Evolutionary conservation across 92 coral and sea anemone genomes (phyloP), one percentile per base, ranked within the genome.

Genomic region (Zoanthus sociatus): DNA sequence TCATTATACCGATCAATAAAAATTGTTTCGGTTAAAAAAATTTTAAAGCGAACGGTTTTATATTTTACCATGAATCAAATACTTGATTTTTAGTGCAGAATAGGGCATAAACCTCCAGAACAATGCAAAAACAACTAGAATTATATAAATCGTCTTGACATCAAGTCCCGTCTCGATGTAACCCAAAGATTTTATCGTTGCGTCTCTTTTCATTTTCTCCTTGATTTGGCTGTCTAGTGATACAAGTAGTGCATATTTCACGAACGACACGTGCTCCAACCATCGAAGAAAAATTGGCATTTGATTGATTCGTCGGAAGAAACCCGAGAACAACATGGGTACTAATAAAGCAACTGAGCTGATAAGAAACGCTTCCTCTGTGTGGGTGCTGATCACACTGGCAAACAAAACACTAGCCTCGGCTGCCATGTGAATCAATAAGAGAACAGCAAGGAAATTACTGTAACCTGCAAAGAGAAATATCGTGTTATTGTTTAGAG

Each of bases 31-130:
- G 55, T 11, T 7, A 11, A 50, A 11, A 3, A 50, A 26, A 26
- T 26, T 26, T 26, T 26, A 26, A 26, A 26, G 26, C 26, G 26
- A 50, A 50, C 70, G 44, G 26, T 73, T 20, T 63, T 44, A 81
- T 46, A 66, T 64, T 48, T 18, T 81, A 20, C 75, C 42, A 15
- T 68, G 85, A 46, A 81, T 81, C 11, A 81, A 37, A 47, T 81
- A 81, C 51, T 81, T 81, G 15, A 81, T 67, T 66, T 79, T 81
- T 16, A 81, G 66, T 8, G 85, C 85, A 3, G 73, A 56, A 14
- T 64, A 81, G 17, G 85, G 85, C 85, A 81, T 81, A 6, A 81
- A 64, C 16, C 85, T 67, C 85, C 85, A 81, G 45, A 81, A 66
- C 46, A 81, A 20, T 0, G 85, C 85, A 30, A 81, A 81, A 7